Evolutionary conservation across 2,888 invertebrate genomes (phyloP).

Genomic region (Acanthosepion pharaonis): DNA sequence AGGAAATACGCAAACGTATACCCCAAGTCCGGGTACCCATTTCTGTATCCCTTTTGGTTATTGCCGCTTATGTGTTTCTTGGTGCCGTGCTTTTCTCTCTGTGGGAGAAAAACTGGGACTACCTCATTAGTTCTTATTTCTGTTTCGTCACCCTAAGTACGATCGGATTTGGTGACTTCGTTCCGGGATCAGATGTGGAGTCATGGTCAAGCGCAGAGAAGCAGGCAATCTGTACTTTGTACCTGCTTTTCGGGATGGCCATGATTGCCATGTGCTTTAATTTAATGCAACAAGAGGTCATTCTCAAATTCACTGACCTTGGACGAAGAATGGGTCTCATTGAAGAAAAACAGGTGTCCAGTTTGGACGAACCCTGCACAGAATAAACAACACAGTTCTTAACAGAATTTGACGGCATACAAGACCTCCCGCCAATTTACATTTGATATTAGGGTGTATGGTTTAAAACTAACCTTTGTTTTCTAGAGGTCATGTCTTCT

Average conservation of each 20-base stretch:
- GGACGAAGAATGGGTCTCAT: conserved; percentile 72
- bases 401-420: too few relatives aligned
- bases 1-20: neutral
- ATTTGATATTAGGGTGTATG: too few relatives aligned
- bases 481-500: too few relatives aligned
- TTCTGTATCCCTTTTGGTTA: conserved; percentile 89
- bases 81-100: conserved; percentile 93
- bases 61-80: conserved; percentile 90
- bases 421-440: too few relatives aligned
- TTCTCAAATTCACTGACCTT: conserved; percentile 72
- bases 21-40: conserved; percentile 83
- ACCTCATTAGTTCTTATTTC: conserved; percentile 84
- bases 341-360: conserved; percentile 50
- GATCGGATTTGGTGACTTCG: conserved; percentile 76
- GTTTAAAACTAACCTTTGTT: too few relatives aligned
- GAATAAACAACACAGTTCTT: neutral
- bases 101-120: conserved; percentile 95
- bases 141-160: conserved; percentile 76
- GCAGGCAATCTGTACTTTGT: conserved; percentile 71
- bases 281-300: conserved; percentile 76
- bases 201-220: conserved; percentile 66
- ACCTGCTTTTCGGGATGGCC: conserved; percentile 75
- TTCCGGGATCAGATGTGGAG: conserved; percentile 71
- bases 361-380: neutral
- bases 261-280: conserved; percentile 76